Percentiles rank a stretch among this genome's conserved stretches.
Conservation (phyloP, 2,797 vertebrate species). For the Notamacropus eugenii region DNA sequence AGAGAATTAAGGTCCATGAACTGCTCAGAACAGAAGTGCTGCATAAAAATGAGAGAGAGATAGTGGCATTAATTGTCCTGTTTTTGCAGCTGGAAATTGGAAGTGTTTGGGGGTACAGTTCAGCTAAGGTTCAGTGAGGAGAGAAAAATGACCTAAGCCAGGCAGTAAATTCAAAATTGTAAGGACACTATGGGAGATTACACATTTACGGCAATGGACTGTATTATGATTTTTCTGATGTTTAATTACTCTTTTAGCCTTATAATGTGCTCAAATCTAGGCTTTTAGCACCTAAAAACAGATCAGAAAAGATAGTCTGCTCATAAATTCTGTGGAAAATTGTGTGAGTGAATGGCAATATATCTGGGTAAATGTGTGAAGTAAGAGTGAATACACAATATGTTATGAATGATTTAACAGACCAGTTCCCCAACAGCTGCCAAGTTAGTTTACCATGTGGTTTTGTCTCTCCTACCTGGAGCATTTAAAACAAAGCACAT, state of each 20-base stretch:
- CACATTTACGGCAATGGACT: background rate
- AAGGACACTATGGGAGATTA: background rate
- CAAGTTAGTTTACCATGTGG: background rate
- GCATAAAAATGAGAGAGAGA: background rate
- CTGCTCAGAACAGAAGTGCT: conserved; percentile 14
- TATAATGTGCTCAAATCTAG: background rate
- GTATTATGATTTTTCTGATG: background rate
- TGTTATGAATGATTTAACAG: background rate
- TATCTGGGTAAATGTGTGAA: background rate
- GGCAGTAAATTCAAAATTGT: background rate
- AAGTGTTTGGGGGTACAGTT: conserved; percentile 10
- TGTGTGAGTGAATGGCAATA: background rate
- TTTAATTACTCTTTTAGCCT: conserved; percentile 13
- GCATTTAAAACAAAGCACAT: background rate
- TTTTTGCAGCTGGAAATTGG: conserved; percentile 32
- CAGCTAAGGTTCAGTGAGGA: background rate
- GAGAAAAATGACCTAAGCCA: conserved; percentile 3
- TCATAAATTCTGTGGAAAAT: background rate
- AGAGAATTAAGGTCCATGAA: conserved; percentile 26
- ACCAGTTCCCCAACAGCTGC: background rate
- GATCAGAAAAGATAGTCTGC: conserved; percentile 7
- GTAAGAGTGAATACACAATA: background rate
- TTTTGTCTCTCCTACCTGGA: background rate
- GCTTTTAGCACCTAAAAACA: background rate
- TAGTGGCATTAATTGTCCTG: background rate